phyloP scores from a whole-genome alignment of 2,113 vertebrate species.

The Dendropsophus ebraccatus region DNA sequence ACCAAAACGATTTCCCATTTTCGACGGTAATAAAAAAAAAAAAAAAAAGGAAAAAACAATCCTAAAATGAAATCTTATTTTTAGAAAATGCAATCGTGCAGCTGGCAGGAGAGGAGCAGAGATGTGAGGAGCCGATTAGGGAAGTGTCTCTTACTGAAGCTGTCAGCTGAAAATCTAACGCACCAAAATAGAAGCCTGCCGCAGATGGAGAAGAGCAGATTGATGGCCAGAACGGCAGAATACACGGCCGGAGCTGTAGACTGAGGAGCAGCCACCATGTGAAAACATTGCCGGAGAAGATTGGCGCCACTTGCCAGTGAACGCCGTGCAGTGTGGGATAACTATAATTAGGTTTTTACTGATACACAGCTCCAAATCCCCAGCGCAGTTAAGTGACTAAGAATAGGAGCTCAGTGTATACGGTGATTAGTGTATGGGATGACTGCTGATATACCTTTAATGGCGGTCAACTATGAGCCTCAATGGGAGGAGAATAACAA shows the following conservation, averaged over 20 bases:
- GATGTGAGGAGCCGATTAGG: slow-evolving; percentile 10
- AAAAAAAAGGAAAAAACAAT: not conserved
- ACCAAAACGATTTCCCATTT: slow-evolving; percentile 15
- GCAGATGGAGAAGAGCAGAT: not conserved
- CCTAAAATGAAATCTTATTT: not conserved
- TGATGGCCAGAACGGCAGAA: not conserved
- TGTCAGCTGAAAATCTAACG: slow-evolving; percentile 7
- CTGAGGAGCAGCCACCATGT: not conserved
- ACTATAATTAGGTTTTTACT: not conserved
- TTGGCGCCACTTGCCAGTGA: not conserved
- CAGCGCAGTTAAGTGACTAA: too few relatives aligned
- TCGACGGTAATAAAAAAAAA: not conserved
- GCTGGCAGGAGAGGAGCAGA: not conserved
- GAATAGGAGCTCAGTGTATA: too few relatives aligned
- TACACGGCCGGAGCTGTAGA: not conserved
- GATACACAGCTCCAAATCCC: not conserved
- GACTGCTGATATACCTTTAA: too few relatives aligned
- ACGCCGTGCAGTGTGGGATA: not conserved
- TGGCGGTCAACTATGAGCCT: too few relatives aligned
- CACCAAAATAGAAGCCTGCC: not conserved
- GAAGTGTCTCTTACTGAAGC: slow-evolving; percentile 3
- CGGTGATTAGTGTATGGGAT: too few relatives aligned
- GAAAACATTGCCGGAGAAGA: not conserved
- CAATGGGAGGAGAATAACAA: too few relatives aligned
- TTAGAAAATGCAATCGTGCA: slow-evolving; percentile 32